Evolutionary conservation across 2,888 invertebrate genomes (phyloP).

Genomic region (Orthonevra nobilis): DNA sequence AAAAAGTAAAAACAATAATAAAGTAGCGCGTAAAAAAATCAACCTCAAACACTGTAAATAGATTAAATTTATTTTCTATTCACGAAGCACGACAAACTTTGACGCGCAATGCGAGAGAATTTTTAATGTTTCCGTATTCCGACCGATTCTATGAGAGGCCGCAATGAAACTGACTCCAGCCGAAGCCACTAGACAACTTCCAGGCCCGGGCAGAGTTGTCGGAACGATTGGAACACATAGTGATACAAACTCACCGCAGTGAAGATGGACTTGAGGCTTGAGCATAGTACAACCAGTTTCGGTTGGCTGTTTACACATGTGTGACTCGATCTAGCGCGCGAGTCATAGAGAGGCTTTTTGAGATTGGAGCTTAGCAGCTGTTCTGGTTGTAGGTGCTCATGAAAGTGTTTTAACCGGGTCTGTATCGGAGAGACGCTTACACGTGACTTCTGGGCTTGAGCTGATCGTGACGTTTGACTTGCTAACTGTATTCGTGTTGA

Average conservation of each 20-base stretch:
- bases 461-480: neutral
- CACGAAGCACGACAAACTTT: too few relatives aligned
- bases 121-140: conserved; percentile 37
- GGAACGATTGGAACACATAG: conserved; percentile 46
- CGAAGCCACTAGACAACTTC: conserved; percentile 31
- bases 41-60: conserved; percentile 7
- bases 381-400: too few relatives aligned
- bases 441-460: conserved; percentile 1
- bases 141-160: conserved; percentile 64
- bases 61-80: too few relatives aligned
- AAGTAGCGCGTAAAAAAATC: too few relatives aligned
- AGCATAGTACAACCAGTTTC: conserved; percentile 27
- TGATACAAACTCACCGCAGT: conserved; percentile 36
- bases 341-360: neutral
- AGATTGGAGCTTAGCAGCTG: neutral
- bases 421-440: neutral
- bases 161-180: conserved; percentile 60
- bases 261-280: conserved; percentile 29
- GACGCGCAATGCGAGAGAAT: too few relatives aligned
- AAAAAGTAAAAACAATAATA: too few relatives aligned
- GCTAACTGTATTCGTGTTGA: conserved; percentile 8
- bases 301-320: conserved; percentile 10
- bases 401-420: too few relatives aligned
- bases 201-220: conserved; percentile 33
- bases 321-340: neutral